phyloP scores from a whole-genome alignment of 2,113 vertebrate genomes.

The Naja naja region DNA sequence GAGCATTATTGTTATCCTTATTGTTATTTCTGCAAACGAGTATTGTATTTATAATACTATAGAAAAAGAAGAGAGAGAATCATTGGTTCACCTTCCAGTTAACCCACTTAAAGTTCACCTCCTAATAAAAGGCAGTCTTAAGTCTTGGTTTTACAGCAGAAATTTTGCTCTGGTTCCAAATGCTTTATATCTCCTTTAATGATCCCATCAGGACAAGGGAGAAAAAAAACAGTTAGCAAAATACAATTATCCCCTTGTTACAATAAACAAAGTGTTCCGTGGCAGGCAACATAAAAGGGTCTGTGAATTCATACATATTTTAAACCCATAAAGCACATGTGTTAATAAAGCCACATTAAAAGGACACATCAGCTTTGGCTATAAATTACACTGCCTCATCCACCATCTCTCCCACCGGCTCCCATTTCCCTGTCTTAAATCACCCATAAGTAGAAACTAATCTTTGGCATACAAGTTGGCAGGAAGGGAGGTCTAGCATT shows the following conservation, averaged over 20 bases:
- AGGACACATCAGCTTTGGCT: constrained; percentile 30
- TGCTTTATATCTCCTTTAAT: constrained; percentile 24
- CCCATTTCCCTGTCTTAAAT: constrained; percentile 6
- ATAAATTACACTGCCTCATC: constrained; percentile 43
- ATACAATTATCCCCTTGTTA: constrained; percentile 50
- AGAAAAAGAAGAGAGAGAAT: background rate
- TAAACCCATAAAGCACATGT: constrained; percentile 42
- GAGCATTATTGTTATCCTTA: background rate
- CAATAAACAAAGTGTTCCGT: constrained; percentile 52
- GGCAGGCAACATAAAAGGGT: constrained; percentile 38
- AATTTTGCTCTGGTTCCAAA: background rate
- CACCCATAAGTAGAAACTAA: constrained; percentile 36
- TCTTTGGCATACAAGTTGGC: constrained; percentile 27
- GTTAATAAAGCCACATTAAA: constrained; percentile 52
- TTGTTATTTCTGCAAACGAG: background rate
- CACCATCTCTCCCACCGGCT: background rate
- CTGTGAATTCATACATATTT: constrained; percentile 51
- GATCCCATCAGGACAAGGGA: constrained; percentile 15
- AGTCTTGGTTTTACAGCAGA: background rate
- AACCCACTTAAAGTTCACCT: constrained; percentile 8
- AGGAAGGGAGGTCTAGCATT: constrained; percentile 39
- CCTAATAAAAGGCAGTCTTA: background rate
- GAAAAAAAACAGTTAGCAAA: constrained; percentile 35
- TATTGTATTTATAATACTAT: background rate
- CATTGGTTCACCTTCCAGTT: background rate